Evolutionary conservation across 2,113 vertebrate species (phyloP), one percentile per base, ranked within the genome.

Genomic region (Periophthalmus modestus): DNA sequence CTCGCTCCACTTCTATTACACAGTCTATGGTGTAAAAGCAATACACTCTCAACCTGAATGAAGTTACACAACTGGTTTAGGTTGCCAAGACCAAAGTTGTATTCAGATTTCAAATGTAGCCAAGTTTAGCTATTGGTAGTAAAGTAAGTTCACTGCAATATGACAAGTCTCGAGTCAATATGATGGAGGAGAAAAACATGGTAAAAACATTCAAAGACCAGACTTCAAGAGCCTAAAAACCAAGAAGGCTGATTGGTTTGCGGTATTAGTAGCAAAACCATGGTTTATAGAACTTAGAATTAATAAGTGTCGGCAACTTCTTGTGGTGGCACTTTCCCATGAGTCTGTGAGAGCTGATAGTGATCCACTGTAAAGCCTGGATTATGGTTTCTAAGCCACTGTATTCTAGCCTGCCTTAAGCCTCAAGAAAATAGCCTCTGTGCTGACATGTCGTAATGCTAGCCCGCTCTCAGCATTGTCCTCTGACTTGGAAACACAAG

Each of bases 301-400:
- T 21, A 67, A 36, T 11, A 13, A 62, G n/a, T 21, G 5, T 12
- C 50, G 19, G 72, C 19, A 48, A 65, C 15, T 1, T 33, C 14
- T 62, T 24, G 58, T 33, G 58, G 54, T 33, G 75, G 70, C 63
- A 67, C 43, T 75, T 73, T 83, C 61, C 57, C 71, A 54, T 59
- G 18, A 69, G 48, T 65, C 52, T 24, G 50, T 50, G 59, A n/a
- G 71, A 73, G 69, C 55, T 33, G 72, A 84, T 78, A 73, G 77
- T 18, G 71, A 88, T 81, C 73, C 59, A 79, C 80, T 71, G 62
- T 74, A 82, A 82, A 65, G 57, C 80, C 63, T 33, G 79, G 85
- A 87, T 87, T 85, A 83, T 71, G 74, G 69, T 59, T 75, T 77
- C 85, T 79, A 86, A 83, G 74, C 78, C 71, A 73, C 77, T 73